Base-by-base conservation (phyloP, 2,113 vertebrate genomes). In the Seriola quinqueradiata region DNA sequence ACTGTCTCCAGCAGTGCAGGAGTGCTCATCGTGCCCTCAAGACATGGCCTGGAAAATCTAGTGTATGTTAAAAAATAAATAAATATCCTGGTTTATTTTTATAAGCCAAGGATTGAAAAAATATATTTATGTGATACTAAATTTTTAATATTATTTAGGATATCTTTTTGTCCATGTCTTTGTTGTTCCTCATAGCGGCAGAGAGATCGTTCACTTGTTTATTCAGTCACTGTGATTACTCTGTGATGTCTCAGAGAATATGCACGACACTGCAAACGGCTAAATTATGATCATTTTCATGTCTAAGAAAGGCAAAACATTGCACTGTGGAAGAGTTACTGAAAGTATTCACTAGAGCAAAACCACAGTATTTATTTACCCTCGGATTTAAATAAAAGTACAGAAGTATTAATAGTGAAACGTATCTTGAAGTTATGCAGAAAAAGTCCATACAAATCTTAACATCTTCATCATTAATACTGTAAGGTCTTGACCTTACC, bases 1-100 rank as follows among this genome's bases (percentile, higher is more conserved):
- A 91, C 72, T 82, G 90, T 88, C 83, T 92, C 90, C 89, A 84
- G 86, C 87, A 88, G 89, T 70, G 89, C 83, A 12, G n/a, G 70
- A 87, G 87, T 70, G 87, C 74, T 85, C 72, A 88, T 32, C 17
- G 82, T 71, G 71, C 90, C 86, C 90, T 50, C 40, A 82, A 87
- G 87, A 85, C 87, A 77, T 60, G 72, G 54, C 46, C 75, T 42
- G 70, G 8, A 60, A 69, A 55, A 28, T 40, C 32, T 70, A n/a
- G 65, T 66, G 60, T 57, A 46, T 25, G 52, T n/a, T 17, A 48
- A 48, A 17, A 48, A 48, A 46, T 4, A 68, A 21, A 61, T 36
- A 54, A 25, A 34, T 16, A 23, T 21, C 57, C 44, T 6, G 55
- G 13, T 36, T 4, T 34, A 8, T n/a, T 40, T 38, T 42, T 16